These are phyloP conservation scores for Sclerurus mexicanus DNA, from an alignment of 2,113 vertebrate genomes.

Conservation along the genomic window DNA sequence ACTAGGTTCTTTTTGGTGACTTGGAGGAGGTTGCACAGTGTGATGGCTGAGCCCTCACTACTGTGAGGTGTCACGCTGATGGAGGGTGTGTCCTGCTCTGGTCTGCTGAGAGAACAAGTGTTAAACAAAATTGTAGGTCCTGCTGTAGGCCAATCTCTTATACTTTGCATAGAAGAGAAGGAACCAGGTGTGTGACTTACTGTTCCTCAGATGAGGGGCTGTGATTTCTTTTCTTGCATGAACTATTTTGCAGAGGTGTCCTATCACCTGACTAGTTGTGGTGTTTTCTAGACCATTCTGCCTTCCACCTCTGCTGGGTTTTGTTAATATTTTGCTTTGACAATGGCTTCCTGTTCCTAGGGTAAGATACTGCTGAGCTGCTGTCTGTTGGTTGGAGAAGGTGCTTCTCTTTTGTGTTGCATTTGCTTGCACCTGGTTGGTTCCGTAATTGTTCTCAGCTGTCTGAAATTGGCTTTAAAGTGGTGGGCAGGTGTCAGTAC, in stretches of 20 bases:
- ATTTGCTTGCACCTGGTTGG: background rate
- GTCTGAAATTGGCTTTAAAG: background rate
- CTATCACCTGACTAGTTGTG: accelerated
- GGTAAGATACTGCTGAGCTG: background rate
- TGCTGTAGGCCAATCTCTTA: background rate
- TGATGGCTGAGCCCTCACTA: background rate
- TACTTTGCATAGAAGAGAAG: accelerated
- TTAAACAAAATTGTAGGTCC: accelerated
- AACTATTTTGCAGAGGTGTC: accelerated
- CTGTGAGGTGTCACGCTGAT: background rate
- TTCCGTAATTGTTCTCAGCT: background rate
- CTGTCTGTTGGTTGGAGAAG: background rate
- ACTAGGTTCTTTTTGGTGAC: background rate
- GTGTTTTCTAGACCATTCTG: background rate
- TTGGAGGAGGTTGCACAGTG: no score
- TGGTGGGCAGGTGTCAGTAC: background rate
- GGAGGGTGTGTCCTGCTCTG: background rate
- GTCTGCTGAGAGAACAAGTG: accelerated
- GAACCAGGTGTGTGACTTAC: accelerated
- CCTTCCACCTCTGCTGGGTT: background rate
- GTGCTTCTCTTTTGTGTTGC: background rate
- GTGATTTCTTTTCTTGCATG: background rate
- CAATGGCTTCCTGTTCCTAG: background rate
- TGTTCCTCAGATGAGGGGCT: background rate
- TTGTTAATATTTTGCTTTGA: background rate